A percentile compares a stretch with the other conserved stretches of the same genome.
phyloP scores from a whole-genome alignment of 2,797 vertebrate genomes.

The Tinamus major region DNA sequence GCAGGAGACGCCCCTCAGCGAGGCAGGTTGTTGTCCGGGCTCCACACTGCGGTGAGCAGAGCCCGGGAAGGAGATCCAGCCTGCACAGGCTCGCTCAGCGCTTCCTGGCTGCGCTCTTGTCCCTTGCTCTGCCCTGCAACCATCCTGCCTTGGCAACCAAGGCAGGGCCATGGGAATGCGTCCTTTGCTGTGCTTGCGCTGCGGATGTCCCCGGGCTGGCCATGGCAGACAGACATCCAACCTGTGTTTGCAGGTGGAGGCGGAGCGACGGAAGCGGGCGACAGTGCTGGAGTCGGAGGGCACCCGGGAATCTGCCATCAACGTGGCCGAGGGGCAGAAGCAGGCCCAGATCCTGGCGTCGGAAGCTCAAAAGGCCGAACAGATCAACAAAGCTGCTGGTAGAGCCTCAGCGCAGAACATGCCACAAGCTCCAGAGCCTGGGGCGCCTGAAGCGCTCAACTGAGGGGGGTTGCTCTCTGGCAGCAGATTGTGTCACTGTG shows the following conservation, averaged over 20 bases:
- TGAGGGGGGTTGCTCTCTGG: fast-evolving
- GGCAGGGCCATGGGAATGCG: fast-evolving
- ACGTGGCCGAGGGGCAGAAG: conserved; percentile 93
- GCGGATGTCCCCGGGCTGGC: fast-evolving
- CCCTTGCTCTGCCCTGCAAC: fast-evolving
- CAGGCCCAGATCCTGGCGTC: conserved; percentile 96
- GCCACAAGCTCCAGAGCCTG: fast-evolving
- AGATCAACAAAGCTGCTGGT: conserved; percentile 95
- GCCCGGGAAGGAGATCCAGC: not conserved
- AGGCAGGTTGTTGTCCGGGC: not conserved
- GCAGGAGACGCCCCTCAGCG: too few species aligned
- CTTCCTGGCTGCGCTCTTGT: not conserved
- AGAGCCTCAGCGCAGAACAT: not conserved
- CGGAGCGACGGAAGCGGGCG: conserved; percentile 93
- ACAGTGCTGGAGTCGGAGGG: conserved; percentile 96
- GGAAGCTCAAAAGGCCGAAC: conserved; percentile 90
- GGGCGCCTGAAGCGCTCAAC: not conserved
- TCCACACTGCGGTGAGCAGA: not conserved
- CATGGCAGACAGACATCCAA: fast-evolving
- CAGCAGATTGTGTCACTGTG: fast-evolving
- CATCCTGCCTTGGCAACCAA: too few species aligned
- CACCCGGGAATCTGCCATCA: conserved; percentile 91
- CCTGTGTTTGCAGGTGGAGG: conserved; percentile 88
- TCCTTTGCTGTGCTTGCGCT: fast-evolving
- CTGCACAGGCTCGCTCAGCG: fast-evolving